Percentiles rank a stretch among this genome's conserved stretches.
Evolutionary conservation across 2,888 invertebrate genomes (phyloP).

Genomic region (Spodoptera picta): DNA sequence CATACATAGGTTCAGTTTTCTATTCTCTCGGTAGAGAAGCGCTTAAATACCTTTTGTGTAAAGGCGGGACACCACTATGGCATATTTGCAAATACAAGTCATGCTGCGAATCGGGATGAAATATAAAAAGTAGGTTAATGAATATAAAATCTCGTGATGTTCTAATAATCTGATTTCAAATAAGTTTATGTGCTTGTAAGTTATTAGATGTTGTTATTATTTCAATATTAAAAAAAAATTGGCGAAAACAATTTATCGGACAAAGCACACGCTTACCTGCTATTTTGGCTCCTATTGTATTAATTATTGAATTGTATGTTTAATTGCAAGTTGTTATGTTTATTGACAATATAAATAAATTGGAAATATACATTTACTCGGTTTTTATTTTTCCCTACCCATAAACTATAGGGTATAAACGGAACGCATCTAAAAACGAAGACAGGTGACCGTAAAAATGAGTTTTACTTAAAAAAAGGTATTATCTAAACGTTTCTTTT

Average conservation of each 20-base stretch:
- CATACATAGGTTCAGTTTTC: too few relatives aligned
- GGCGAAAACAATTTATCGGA: background rate
- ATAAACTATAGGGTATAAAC: too few relatives aligned
- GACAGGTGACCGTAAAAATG: too few relatives aligned
- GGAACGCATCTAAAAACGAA: too few relatives aligned
- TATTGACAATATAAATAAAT: conserved; percentile 31
- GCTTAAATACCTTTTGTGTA: too few relatives aligned
- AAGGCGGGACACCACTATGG: too few relatives aligned
- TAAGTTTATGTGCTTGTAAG: too few relatives aligned
- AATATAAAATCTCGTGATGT: conserved; percentile 6
- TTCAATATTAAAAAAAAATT: background rate
- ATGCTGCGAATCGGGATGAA: background rate
- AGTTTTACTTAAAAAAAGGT: too few relatives aligned
- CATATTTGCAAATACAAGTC: background rate
- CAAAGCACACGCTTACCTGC: conserved; percentile 21
- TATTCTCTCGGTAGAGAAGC: too few relatives aligned
- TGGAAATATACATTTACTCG: conserved; percentile 35
- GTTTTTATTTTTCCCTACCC: conserved; percentile 20
- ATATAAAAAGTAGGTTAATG: background rate
- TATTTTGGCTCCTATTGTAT: conserved; percentile 13
- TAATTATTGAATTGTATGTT: conserved; percentile 2
- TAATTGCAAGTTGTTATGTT: conserved; percentile 33
- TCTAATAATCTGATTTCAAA: background rate
- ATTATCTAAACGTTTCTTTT: too few relatives aligned
- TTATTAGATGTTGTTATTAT: background rate